phyloP scores from a whole-genome alignment of 2,797 vertebrate genomes.

The Cossypha caffra region DNA sequence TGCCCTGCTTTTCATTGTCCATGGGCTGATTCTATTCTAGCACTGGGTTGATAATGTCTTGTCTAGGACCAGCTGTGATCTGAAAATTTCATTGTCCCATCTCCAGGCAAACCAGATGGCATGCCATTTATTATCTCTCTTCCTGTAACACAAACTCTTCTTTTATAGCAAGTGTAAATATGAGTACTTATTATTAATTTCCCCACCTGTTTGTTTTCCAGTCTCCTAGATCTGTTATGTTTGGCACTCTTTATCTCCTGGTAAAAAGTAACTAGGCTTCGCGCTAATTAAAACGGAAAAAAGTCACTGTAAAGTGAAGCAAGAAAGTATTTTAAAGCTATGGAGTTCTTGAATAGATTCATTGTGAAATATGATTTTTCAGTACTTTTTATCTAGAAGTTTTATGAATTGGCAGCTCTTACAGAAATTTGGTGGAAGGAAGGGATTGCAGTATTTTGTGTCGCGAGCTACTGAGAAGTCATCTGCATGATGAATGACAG shows the following conservation, averaged over 20 bases:
- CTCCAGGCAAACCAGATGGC: neutral
- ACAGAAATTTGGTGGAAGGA: neutral
- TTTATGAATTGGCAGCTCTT: neutral
- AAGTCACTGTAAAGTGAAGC: neutral
- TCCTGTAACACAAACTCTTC: neutral
- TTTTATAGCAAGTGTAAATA: neutral
- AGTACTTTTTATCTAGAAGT: neutral
- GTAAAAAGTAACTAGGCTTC: neutral
- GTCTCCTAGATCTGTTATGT: neutral
- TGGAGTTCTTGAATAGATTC: neutral
- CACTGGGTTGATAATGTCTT: neutral
- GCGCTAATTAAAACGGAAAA: neutral
- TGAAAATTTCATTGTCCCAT: neutral
- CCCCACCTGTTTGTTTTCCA: constrained; percentile 20
- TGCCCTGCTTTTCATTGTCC: neutral
- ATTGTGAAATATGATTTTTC: neutral
- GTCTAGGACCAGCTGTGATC: neutral
- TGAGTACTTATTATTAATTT: neutral
- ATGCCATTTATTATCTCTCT: neutral
- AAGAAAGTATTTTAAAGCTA: neutral
- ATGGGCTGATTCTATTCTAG: neutral
- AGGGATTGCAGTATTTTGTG: neutral
- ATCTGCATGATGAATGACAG: neutral
- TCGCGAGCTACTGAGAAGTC: neutral
- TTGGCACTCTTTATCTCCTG: neutral